These are phyloP conservation scores for Semibalanus balanoides DNA, from an alignment of 1,140 invertebrate species.

Conservation along the genomic window DNA sequence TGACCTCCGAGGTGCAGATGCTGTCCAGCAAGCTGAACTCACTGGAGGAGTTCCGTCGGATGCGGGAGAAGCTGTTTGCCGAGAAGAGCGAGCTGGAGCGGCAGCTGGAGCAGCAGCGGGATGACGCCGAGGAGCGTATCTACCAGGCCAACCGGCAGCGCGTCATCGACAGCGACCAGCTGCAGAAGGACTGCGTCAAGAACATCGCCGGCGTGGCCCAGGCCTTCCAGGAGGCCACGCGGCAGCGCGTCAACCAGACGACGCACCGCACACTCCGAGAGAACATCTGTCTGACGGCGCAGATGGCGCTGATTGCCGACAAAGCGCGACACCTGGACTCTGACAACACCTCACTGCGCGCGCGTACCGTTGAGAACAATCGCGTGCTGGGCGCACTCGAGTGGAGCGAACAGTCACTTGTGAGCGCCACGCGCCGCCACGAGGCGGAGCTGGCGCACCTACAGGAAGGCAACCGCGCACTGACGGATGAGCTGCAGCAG, in stretches of 20 bases:
- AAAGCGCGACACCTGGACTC: not conserved
- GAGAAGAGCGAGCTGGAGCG: not conserved
- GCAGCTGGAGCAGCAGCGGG: not conserved
- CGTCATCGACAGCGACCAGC: not conserved
- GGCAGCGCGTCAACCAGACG: not conserved
- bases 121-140: not conserved
- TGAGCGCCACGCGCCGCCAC: not conserved
- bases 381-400: not conserved
- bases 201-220: not conserved
- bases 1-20: not conserved
- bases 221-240: not conserved
- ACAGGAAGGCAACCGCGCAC: not conserved
- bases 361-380: not conserved
- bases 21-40: not conserved
- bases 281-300: constrained; percentile 1
- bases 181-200: not conserved
- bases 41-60: not conserved
- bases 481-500: not conserved
- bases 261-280: not conserved
- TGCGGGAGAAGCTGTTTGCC: not conserved
- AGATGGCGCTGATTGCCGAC: not conserved
- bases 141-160: not conserved
- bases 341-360: not conserved
- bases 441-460: not conserved
- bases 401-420: not conserved